These are phyloP conservation scores for Hemiscyllium ocellatum DNA, from an alignment of 2,113 vertebrate genomes.

Conservation along the genomic window DNA sequence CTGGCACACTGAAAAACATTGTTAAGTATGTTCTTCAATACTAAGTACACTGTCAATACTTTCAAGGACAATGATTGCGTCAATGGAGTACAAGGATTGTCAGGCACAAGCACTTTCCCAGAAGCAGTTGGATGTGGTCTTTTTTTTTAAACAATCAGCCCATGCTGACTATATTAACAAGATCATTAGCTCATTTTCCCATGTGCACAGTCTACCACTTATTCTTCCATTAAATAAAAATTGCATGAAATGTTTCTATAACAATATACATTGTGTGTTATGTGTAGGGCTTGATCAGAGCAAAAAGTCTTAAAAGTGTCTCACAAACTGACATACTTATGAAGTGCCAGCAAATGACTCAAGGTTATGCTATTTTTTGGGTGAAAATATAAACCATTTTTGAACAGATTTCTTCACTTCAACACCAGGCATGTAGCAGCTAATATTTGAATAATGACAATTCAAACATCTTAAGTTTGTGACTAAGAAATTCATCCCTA, in stretches of 20 bases:
- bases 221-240: neutral
- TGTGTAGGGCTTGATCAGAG: neutral
- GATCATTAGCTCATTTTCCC: neutral
- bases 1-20: neutral
- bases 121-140: neutral
- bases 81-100: neutral
- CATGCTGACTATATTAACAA: neutral
- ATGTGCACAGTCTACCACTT: neutral
- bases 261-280: neutral
- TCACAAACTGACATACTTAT: neutral
- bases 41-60: constrained; percentile 26
- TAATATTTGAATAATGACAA: neutral
- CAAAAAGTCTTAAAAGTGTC: neutral
- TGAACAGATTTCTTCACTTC: neutral
- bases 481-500: neutral
- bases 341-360: neutral
- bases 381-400: neutral
- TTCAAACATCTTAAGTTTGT: neutral
- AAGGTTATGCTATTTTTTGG: neutral
- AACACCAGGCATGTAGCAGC: neutral
- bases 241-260: neutral
- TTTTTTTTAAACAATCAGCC: neutral
- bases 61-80: constrained; percentile 16
- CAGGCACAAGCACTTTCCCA: neutral
- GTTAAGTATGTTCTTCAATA: constrained; percentile 24